Percentiles rank a stretch among this genome's conserved stretches.
Conservation (phyloP, 2,113 vertebrate genomes). For the Rallus limicola region DNA sequence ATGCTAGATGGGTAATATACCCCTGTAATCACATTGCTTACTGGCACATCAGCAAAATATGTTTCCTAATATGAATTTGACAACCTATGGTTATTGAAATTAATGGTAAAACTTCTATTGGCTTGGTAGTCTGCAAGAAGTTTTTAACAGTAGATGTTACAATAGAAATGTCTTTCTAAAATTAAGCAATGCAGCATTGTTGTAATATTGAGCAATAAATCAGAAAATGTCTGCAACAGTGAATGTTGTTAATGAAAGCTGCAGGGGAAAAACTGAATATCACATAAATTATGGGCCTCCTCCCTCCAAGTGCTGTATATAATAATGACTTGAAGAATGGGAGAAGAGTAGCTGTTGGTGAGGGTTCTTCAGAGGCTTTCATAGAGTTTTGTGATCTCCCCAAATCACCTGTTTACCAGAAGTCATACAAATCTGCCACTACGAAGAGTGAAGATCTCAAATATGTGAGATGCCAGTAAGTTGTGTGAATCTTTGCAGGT, state of each 20-base stretch:
- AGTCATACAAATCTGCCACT: neutral
- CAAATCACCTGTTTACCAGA: neutral
- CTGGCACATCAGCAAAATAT: neutral
- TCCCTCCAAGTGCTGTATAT: neutral
- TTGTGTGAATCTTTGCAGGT: slow-evolving; percentile 14
- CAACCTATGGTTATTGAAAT: neutral
- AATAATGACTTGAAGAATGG: neutral
- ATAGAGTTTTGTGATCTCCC: neutral
- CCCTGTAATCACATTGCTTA: neutral
- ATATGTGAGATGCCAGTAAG: neutral
- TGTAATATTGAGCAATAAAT: neutral
- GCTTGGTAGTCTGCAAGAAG: neutral
- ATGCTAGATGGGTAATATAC: neutral
- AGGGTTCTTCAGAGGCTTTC: neutral
- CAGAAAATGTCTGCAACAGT: neutral
- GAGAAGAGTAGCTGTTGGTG: neutral
- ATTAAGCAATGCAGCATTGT: neutral
- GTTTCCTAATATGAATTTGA: neutral
- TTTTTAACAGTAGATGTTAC: neutral
- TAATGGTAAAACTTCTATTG: neutral
- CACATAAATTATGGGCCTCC: neutral
- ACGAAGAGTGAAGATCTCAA: slow-evolving; percentile 7
- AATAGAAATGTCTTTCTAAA: neutral
- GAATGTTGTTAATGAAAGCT: neutral
- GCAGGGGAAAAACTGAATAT: neutral